Evolutionary conservation across 2,888 invertebrate species (phyloP), one percentile per base, ranked within the genome.

Genomic region (Seladonia tumulorum): DNA sequence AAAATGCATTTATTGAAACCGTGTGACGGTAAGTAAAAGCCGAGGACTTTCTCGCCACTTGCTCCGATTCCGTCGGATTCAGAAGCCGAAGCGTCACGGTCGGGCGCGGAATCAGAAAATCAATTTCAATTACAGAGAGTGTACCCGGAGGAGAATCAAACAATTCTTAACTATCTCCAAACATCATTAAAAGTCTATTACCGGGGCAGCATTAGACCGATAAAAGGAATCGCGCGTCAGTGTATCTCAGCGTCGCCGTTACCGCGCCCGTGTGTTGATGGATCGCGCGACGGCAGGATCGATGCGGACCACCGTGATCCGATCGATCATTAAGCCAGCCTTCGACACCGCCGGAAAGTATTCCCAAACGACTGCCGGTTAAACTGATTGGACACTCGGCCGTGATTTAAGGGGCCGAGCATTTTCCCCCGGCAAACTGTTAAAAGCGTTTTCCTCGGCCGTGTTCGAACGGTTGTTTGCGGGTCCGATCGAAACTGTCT

Each of bases 401-500:
- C 18, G 68, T 47, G 47, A 70, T 83, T 76, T 66, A 60, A 25
- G 29, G 35, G 8, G n/a, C 5, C 35, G 70, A 39, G 18, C n/a
- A 77, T 75, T 66, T 66, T 63, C 75, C 78, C 78, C 68, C 47
- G 22, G 47, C 45, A 45, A 66, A 47, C 45, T 68, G 71, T 78
- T 81, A 47, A 42, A 25, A 66, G 49, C 42, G 80, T 82, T 74
- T 18, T 60, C 39, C 63, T 29, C 29, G n/a, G 5, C 8, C 22
- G 14, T 16, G n/a, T n/a, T 79, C 45, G 22, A 25, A 39, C 7
- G 53, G 12, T 60, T 45, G 79, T 49, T 74, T 57, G 25, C 60
- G 35, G 35, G 16, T 10, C 68, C 79, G 70, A 80, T 85, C 75
- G 82, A 77, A 85, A 35, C 74, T 82, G 85, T 57, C 82, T n/a